These are phyloP conservation scores for Etheostoma cragini DNA, from an alignment of 2,113 vertebrate genomes.

Conservation along the genomic window DNA sequence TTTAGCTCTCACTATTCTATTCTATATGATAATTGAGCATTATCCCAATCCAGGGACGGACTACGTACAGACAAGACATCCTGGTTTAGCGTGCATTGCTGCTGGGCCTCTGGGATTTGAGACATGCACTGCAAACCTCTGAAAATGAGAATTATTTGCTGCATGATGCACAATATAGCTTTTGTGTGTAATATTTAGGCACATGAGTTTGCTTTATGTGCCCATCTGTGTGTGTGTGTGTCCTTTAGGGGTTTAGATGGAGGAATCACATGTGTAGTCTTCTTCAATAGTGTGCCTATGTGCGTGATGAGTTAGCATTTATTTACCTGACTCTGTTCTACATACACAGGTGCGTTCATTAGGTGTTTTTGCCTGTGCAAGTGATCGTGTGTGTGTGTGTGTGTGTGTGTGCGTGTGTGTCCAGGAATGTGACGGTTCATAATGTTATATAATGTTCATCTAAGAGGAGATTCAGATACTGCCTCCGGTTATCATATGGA, in stretches of 20 bases:
- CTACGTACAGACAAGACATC: slow-evolving; percentile 5
- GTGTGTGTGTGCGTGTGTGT: slow-evolving; percentile 6
- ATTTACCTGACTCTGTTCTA: too few relatives aligned
- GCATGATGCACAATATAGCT: slow-evolving; percentile 2
- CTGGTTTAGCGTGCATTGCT: slow-evolving; percentile 12
- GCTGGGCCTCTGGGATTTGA: slow-evolving; percentile 32
- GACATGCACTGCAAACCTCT: slow-evolving; percentile 19
- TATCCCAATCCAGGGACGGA: background rate
- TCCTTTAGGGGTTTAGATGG: slow-evolving; percentile 20
- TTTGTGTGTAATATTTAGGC: slow-evolving; percentile 30
- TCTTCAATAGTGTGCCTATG: background rate
- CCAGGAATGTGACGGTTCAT: slow-evolving; percentile 17
- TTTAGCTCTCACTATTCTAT: too few relatives aligned
- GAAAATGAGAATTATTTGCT: slow-evolving; percentile 6
- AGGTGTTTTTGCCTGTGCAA: too few relatives aligned
- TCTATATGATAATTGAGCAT: background rate
- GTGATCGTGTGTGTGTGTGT: background rate
- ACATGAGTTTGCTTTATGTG: slow-evolving; percentile 23
- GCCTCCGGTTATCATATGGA: slow-evolving; percentile 30
- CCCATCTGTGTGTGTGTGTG: slow-evolving; percentile 39
- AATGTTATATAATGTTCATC: slow-evolving; percentile 57
- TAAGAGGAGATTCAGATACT: slow-evolving; percentile 42
- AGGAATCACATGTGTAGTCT: slow-evolving; percentile 8
- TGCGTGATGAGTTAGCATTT: background rate
- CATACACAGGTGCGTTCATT: too few relatives aligned